These are phyloP conservation scores for Ceratosolen solmsi DNA, from an alignment of 1,140 invertebrate genomes.

Conservation along the genomic window DNA sequence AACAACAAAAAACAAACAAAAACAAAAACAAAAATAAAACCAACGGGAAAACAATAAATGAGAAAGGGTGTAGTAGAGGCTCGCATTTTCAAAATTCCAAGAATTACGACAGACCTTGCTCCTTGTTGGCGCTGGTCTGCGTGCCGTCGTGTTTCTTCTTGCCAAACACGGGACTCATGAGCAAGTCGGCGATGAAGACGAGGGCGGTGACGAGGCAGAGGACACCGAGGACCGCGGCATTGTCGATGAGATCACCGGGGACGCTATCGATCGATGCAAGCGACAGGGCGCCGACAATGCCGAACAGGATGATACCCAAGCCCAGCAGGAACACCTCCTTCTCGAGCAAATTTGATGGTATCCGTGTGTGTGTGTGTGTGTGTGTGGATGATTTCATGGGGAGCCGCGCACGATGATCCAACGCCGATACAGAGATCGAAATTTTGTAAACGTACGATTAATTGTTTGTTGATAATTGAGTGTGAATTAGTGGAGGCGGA, in stretches of 20 bases:
- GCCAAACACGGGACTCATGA: constrained; percentile 58
- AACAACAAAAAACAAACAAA: too few relatives aligned
- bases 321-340: constrained; percentile 79
- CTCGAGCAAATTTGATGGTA: too few relatives aligned
- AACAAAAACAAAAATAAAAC: too few relatives aligned
- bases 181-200: constrained; percentile 78
- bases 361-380: too few relatives aligned
- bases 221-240: constrained; percentile 80
- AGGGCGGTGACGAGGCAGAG: constrained; percentile 80
- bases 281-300: constrained; percentile 79
- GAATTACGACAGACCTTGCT: constrained; percentile 58
- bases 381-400: too few relatives aligned
- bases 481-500: too few relatives aligned
- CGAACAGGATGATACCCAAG: constrained; percentile 80
- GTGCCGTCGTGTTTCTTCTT: constrained; percentile 59
- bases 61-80: not conserved
- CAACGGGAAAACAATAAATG: too few relatives aligned
- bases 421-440: too few relatives aligned
- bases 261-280: constrained; percentile 81
- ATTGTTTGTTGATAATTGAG: too few relatives aligned
- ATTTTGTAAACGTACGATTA: too few relatives aligned
- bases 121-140: constrained; percentile 60
- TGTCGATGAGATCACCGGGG: constrained; percentile 78
- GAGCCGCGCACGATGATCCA: too few relatives aligned
- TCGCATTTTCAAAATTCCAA: not conserved